phyloP scores from a whole-genome alignment of 1,140 invertebrate species.

The Goniozus legneri region DNA sequence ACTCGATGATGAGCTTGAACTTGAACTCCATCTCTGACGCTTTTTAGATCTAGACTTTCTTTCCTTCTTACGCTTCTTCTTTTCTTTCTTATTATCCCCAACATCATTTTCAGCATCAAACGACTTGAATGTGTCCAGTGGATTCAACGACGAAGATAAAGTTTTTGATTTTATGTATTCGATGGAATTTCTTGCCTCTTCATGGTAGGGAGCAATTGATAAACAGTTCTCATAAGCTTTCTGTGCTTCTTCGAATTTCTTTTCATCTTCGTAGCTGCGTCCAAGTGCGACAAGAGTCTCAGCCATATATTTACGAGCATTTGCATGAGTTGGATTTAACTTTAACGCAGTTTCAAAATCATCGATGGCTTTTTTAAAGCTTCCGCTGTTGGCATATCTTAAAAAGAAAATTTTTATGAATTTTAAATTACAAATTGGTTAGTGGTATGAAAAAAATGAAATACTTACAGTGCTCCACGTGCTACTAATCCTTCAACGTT shows the following conservation, averaged over 20 bases:
- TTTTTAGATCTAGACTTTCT: slow-evolving; percentile 69
- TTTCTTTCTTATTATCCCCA: slow-evolving; percentile 62
- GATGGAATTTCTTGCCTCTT: slow-evolving; percentile 78
- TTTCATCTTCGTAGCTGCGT: slow-evolving; percentile 79
- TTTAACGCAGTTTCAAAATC: slow-evolving; percentile 90
- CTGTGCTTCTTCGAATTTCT: slow-evolving; percentile 79
- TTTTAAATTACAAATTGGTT: not conserved
- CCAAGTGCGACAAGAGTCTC: slow-evolving; percentile 86
- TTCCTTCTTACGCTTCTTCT: slow-evolving; percentile 71
- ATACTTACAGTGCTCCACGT: slow-evolving; percentile 79
- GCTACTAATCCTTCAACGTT: slow-evolving; percentile 95
- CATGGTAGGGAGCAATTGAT: slow-evolving; percentile 75
- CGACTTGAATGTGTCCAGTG: slow-evolving; percentile 45
- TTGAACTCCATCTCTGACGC: slow-evolving; percentile 60
- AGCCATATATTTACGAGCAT: slow-evolving; percentile 91
- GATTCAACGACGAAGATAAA: slow-evolving; percentile 31
- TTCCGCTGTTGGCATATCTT: slow-evolving; percentile 88
- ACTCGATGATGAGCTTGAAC: slow-evolving; percentile 63
- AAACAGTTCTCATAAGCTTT: slow-evolving; percentile 81
- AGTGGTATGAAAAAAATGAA: not conserved
- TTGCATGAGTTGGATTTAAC: slow-evolving; percentile 85
- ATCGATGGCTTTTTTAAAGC: slow-evolving; percentile 88
- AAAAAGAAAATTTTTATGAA: slow-evolving; percentile 5
- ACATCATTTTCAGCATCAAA: slow-evolving; percentile 41
- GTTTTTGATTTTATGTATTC: slow-evolving; percentile 72